Evolutionary conservation across 2,797 vertebrate genomes (phyloP).

Genomic region (Spinus olivaceus): DNA sequence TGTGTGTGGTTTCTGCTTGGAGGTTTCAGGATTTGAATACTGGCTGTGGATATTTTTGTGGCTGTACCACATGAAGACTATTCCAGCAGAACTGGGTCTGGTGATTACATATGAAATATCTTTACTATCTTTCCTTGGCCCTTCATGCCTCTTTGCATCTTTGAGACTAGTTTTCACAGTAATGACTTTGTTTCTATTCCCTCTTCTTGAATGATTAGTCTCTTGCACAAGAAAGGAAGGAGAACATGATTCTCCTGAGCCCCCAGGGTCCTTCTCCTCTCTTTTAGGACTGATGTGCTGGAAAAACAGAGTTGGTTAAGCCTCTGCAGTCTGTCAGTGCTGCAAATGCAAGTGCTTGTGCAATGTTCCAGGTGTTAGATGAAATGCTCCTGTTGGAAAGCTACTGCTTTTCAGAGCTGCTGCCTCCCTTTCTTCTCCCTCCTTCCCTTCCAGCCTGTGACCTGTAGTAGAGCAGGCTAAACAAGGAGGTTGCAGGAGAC

Average conservation of each 20-base stretch:
- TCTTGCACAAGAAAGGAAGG: neutral
- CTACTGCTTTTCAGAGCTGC: neutral
- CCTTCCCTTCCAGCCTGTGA: neutral
- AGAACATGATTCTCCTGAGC: neutral
- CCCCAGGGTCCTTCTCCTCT: neutral
- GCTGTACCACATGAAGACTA: neutral
- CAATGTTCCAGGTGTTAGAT: neutral
- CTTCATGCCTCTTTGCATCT: neutral
- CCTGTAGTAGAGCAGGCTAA: neutral
- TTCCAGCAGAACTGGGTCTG: neutral
- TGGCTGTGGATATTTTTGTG: neutral
- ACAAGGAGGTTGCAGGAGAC: neutral
- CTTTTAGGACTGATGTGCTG: neutral
- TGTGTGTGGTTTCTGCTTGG: neutral
- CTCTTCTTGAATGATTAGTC: neutral
- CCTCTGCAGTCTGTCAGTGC: neutral
- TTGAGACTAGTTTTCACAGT: neutral
- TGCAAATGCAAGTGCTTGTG: neutral
- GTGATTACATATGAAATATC: neutral
- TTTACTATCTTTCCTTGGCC: neutral
- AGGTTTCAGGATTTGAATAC: neutral
- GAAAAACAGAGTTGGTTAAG: neutral
- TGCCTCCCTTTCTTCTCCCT: neutral
- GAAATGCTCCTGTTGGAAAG: neutral
- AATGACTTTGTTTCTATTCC: neutral